phyloP scores from a whole-genome alignment of 2,113 vertebrate species.

The Sialia sialis region DNA sequence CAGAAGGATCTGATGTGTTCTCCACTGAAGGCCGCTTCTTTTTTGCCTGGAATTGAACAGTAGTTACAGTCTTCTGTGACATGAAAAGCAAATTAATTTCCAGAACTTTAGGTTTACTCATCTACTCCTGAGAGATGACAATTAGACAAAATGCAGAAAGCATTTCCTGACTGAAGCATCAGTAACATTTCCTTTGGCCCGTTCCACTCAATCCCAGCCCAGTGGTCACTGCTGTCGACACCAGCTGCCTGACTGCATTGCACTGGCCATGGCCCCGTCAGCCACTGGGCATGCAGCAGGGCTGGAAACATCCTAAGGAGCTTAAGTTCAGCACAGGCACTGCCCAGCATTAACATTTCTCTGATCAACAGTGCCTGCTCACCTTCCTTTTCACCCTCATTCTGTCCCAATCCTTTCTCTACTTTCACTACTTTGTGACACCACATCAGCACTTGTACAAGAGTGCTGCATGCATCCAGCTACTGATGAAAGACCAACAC shows the following conservation, averaged over 20 bases:
- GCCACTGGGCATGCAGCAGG: not conserved
- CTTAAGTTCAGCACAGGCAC: not conserved
- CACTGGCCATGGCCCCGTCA: accelerated
- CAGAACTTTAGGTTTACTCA: not conserved
- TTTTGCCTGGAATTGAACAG: not conserved
- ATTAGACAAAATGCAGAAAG: not conserved
- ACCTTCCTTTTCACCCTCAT: not conserved
- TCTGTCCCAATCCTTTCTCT: not conserved
- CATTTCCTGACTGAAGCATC: not conserved
- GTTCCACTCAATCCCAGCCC: not conserved
- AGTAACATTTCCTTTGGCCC: not conserved
- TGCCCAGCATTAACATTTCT: not conserved
- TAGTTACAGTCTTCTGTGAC: not conserved
- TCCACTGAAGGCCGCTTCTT: not conserved
- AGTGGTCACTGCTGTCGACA: not conserved
- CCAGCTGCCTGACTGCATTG: not conserved
- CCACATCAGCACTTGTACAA: not conserved
- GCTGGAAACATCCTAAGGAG: not conserved
- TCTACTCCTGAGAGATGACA: not conserved
- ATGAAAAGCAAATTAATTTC: not conserved
- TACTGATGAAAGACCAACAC: not conserved
- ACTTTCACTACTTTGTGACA: not conserved
- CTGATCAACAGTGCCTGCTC: not conserved
- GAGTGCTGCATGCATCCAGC: not conserved
- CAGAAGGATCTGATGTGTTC: not conserved